Conservation (phyloP, 2,797 vertebrate genomes). For the Pampus argenteus region DNA sequence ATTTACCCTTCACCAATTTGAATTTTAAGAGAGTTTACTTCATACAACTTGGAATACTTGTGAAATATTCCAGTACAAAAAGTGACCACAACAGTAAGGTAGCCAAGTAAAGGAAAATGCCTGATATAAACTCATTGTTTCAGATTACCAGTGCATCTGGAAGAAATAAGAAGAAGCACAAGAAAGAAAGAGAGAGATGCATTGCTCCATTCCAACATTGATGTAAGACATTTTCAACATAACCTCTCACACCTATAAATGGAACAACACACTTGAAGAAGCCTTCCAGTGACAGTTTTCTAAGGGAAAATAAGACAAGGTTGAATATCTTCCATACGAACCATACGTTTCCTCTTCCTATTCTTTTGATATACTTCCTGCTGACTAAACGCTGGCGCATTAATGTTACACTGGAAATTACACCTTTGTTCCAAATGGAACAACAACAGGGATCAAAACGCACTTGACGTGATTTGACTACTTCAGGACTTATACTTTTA, state of each 20-base stretch:
- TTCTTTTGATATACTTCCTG: background rate
- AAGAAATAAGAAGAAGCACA: background rate
- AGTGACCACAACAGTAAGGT: background rate
- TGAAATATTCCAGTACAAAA: background rate
- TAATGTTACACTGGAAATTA: background rate
- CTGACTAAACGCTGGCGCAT: background rate
- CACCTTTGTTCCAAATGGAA: conserved; percentile 8
- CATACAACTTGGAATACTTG: too few relatives aligned
- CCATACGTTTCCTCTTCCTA: background rate
- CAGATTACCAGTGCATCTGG: conserved; percentile 3
- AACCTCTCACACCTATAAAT: background rate
- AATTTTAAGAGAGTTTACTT: too few relatives aligned
- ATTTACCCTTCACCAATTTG: too few relatives aligned
- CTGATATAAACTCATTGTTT: background rate
- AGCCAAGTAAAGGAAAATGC: background rate
- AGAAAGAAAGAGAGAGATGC: background rate
- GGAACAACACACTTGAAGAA: background rate
- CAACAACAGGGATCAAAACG: conserved; percentile 1
- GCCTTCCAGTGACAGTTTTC: too few relatives aligned
- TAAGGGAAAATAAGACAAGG: too few relatives aligned
- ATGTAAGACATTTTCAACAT: background rate
- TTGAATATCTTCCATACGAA: background rate
- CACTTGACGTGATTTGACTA: too few relatives aligned
- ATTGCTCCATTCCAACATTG: background rate
- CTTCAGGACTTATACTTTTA: background rate